These are phyloP conservation scores for Hapalemur alaotrensis DNA, from an alignment of 2,797 vertebrate genomes.

Conservation along the genomic window DNA sequence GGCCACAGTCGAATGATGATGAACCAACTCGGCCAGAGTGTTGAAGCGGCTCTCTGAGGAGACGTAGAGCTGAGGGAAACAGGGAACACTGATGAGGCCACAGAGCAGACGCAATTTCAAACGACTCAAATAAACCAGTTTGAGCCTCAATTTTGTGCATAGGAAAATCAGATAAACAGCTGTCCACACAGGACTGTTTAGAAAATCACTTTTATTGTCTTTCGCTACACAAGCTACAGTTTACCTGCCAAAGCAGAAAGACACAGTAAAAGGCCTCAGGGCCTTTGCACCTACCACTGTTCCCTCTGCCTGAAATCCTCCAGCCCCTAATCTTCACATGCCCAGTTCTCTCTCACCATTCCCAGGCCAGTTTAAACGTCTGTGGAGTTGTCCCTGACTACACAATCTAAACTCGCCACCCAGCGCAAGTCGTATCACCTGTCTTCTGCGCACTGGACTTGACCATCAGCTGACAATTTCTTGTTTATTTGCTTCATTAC, in stretches of 20 bases:
- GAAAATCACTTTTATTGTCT: neutral
- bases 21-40: conserved; percentile 96
- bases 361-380: neutral
- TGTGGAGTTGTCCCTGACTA: rapidly evolving
- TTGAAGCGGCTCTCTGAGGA: conserved; percentile 98
- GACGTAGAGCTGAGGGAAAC: conserved; percentile 92
- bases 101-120: rapidly evolving
- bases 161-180: no score
- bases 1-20: conserved; percentile 97
- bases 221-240: rapidly evolving
- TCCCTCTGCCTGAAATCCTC: neutral
- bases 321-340: neutral
- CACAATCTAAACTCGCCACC: rapidly evolving
- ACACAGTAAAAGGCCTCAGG: neutral
- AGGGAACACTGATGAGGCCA: conserved; percentile 2
- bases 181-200: rapidly evolving
- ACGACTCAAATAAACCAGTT: rapidly evolving
- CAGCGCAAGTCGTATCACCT: neutral
- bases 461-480: neutral
- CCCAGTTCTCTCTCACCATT: neutral
- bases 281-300: neutral
- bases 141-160: rapidly evolving
- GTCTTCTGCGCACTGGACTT: neutral
- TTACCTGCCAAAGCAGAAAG: neutral
- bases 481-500: no score